Percentiles rank a stretch among this genome's conserved stretches.
Evolutionary conservation across 2,888 invertebrate genomes (phyloP).

Genomic region (Platycnemis pennipes): DNA sequence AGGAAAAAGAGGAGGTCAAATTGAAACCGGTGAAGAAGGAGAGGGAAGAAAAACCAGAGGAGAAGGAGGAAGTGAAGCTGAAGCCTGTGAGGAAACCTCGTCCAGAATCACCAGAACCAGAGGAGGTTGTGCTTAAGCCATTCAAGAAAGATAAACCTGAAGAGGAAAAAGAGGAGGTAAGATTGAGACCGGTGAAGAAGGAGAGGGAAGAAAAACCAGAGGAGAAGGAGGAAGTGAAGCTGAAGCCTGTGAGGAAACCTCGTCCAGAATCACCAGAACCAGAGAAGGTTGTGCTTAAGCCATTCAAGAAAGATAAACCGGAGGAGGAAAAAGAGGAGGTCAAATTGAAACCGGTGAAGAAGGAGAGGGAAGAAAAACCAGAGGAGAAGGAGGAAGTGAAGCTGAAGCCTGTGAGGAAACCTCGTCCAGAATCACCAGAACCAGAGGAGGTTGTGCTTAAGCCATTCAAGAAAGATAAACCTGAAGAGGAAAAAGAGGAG

Average conservation of each 20-base stretch:
- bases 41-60: slow-evolving; percentile 14
- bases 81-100: slow-evolving; percentile 73
- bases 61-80: slow-evolving; percentile 72
- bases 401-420: slow-evolving; percentile 72
- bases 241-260: not conserved
- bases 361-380: slow-evolving; percentile 38
- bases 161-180: slow-evolving; percentile 73
- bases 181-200: slow-evolving; percentile 69
- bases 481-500: slow-evolving; percentile 70
- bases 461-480: slow-evolving; percentile 71
- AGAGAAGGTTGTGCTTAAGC: slow-evolving; percentile 77
- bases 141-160: slow-evolving; percentile 72
- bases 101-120: slow-evolving; percentile 67
- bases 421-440: slow-evolving; percentile 31
- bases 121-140: slow-evolving; percentile 30
- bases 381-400: slow-evolving; percentile 71
- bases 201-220: slow-evolving; percentile 73
- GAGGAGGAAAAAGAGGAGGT: slow-evolving; percentile 71
- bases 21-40: slow-evolving; percentile 71
- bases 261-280: slow-evolving; percentile 73
- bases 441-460: slow-evolving; percentile 73
- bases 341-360: slow-evolving; percentile 38
- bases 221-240: slow-evolving; percentile 33
- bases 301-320: slow-evolving; percentile 77
- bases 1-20: slow-evolving; percentile 72